Evolutionary conservation across 1,140 invertebrate species (phyloP).

Genomic region (Fopius arisanus): DNA sequence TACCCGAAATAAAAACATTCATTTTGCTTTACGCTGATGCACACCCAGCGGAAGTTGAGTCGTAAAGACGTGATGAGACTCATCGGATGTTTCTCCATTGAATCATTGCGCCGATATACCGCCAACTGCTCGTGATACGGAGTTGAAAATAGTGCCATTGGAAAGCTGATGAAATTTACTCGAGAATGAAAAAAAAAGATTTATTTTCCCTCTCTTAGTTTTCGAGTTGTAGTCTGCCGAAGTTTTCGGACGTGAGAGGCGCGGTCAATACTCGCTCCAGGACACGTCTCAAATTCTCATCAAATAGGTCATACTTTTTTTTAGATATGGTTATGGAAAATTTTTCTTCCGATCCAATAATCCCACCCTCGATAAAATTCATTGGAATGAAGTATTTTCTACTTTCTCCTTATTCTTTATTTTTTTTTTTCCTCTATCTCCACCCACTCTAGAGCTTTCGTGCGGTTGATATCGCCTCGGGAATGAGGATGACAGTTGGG

Average conservation of each 20-base stretch:
- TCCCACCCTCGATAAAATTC: not conserved
- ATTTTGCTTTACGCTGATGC: not conserved
- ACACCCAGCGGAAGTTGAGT: not conserved
- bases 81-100: not conserved
- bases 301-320: not conserved
- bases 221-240: too few relatives aligned
- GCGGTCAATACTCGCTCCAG: too few relatives aligned
- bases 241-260: too few relatives aligned
- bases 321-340: not conserved
- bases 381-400: too few relatives aligned
- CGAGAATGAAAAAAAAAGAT: not conserved
- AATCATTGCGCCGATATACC: not conserved
- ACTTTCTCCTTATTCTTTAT: too few relatives aligned
- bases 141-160: not conserved
- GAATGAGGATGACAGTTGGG: slow-evolving; percentile 5
- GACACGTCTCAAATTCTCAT: too few relatives aligned
- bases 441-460: not conserved
- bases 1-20: not conserved
- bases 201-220: too few relatives aligned
- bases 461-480: not conserved
- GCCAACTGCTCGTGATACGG: not conserved
- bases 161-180: not conserved
- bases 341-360: not conserved
- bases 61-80: not conserved
- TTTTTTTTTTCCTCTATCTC: not conserved